Evolutionary conservation across 2,113 vertebrate genomes (phyloP).

Genomic region (Gopherus evgoodei): DNA sequence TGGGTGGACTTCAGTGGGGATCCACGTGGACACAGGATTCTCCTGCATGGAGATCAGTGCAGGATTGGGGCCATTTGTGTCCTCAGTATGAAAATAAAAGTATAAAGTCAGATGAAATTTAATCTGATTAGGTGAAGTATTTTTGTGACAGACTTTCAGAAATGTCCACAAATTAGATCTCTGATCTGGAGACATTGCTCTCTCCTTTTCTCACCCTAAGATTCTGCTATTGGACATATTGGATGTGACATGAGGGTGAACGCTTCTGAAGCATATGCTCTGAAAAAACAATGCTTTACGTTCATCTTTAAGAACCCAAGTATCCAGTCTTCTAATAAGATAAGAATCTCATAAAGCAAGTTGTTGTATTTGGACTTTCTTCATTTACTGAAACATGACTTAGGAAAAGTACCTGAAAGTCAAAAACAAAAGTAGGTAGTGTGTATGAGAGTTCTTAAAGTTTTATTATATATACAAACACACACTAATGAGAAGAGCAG

Average conservation of each 20-base stretch:
- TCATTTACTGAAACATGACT: slow-evolving; percentile 66
- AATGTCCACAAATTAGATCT: slow-evolving; percentile 40
- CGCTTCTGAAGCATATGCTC: slow-evolving; percentile 10
- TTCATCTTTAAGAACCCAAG: slow-evolving; percentile 40
- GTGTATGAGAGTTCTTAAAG: slow-evolving; percentile 62
- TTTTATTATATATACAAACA: slow-evolving; percentile 68
- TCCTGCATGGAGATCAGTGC: neutral
- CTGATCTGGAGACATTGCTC: slow-evolving; percentile 40
- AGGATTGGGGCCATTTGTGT: neutral
- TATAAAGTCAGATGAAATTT: slow-evolving; percentile 52
- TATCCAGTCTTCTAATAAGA: slow-evolving; percentile 42
- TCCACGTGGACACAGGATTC: neutral
- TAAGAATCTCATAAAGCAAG: slow-evolving; percentile 34
- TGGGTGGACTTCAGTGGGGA: neutral
- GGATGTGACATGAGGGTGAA: slow-evolving; percentile 14
- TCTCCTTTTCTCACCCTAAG: neutral
- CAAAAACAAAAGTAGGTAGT: slow-evolving; percentile 54
- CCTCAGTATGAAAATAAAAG: slow-evolving; percentile 54
- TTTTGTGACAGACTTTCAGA: slow-evolving; percentile 48
- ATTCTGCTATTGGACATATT: neutral
- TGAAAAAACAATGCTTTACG: slow-evolving; percentile 24
- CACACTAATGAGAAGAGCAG: slow-evolving; percentile 42
- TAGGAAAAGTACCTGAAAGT: slow-evolving; percentile 64
- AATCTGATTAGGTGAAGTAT: slow-evolving; percentile 54
- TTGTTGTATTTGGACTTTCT: slow-evolving; percentile 54